Conservation (phyloP, 1,140 invertebrate genomes). For the Druon quercuslanigerum region DNA sequence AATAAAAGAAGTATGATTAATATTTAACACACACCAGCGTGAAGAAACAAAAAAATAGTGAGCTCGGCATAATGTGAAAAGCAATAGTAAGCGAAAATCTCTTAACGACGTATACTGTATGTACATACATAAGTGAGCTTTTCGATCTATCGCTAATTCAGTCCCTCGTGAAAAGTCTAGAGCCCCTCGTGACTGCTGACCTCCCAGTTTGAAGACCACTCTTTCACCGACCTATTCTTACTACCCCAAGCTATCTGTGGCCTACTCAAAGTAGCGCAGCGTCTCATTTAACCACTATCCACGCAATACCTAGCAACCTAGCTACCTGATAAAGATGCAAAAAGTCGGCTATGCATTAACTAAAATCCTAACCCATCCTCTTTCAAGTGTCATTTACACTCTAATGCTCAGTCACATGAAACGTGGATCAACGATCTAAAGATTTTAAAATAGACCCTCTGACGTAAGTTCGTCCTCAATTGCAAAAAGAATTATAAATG, state of each 20-base stretch:
- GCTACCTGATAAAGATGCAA: constrained; percentile 6
- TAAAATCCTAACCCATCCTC: neutral
- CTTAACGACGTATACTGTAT: constrained; percentile 8
- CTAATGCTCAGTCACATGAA: neutral
- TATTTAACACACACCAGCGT: too few species aligned
- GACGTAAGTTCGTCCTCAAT: neutral
- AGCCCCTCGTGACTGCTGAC: constrained; percentile 43
- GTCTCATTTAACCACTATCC: constrained; percentile 49
- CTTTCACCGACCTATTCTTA: constrained; percentile 50
- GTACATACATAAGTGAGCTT: constrained; percentile 34
- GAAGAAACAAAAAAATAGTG: neutral
- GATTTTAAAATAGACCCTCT: neutral
- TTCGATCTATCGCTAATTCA: constrained; percentile 69
- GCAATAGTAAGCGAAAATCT: neutral
- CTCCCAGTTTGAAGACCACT: constrained; percentile 22
- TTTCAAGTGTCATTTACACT: neutral
- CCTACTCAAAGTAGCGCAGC: constrained; percentile 48
- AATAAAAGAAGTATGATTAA: too few species aligned
- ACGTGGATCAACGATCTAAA: neutral
- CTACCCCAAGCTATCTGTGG: constrained; percentile 47
- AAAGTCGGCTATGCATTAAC: neutral
- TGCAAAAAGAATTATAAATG: neutral
- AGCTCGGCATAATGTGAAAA: neutral
- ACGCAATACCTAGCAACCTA: constrained; percentile 16
- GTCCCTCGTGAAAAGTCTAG: constrained; percentile 63